Evolutionary conservation across 2,888 invertebrate genomes (phyloP), one percentile per base, ranked within the genome.

Genomic region (Drosophila nr. perissopoda): DNA sequence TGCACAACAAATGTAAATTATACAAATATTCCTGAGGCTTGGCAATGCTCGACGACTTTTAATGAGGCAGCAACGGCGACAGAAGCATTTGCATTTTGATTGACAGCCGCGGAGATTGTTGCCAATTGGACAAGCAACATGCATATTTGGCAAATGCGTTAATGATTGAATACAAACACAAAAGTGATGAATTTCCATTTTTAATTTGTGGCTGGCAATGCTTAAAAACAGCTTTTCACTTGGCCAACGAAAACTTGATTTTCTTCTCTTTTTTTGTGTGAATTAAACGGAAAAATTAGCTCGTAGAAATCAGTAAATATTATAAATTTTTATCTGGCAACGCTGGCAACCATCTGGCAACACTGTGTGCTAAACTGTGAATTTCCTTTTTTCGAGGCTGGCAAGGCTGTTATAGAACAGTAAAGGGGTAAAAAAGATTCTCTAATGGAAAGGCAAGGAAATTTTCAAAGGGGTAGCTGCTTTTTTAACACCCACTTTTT

Each of bases 1-100:
- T 8, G 69, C 71, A 78, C 46, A 46, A 16, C 46, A 83, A 87
- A 87, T 87, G 88, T 87, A 87, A 87, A 88, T 88, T 70, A 79
- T 81, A 67, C 36, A 60, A 59, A 60, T 74, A 76, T 80, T 80
- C 72, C 62, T 61, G 62, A 53, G 60, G 74, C 52, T 66, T 62
- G 70, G 62, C 71, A 40, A 31, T 10, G 36, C 36, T 54, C 18
- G 53, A 27, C 38, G 59, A 63, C 62, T 79, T 83, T 88, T 88
- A 90, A 90, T 88, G 90, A 90, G 89, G 80, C 81, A 77, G 66
- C 62, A 36, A 13, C 38, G 46, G 21, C 34, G 40, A 48, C 53
- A 48, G 61, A 71, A 59, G 67, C 71, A 88, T 87, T 88, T 88
- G 87, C 88, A 88, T 88, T 88, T 88, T 88, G 88, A 88, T 88